A percentile compares a stretch with the other conserved stretches of the same genome.
phyloP scores from a whole-genome alignment of 2,113 vertebrate genomes.

The Dromiciops gliroides region DNA sequence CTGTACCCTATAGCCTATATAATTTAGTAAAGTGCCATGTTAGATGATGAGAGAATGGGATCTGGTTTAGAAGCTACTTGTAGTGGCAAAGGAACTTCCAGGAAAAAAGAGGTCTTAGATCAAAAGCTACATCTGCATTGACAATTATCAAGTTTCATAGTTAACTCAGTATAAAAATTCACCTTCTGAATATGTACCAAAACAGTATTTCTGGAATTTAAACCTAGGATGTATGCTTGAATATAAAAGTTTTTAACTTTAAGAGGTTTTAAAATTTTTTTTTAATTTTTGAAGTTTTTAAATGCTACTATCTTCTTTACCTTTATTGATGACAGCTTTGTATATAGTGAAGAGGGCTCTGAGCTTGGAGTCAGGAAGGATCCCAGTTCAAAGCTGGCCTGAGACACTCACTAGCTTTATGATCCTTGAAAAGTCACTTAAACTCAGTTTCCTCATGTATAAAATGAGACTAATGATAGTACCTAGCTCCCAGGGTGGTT shows the following conservation, averaged over 20 bases:
- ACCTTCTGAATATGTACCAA: neutral
- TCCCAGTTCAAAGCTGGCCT: neutral
- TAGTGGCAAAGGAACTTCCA: slow-evolving; percentile 5
- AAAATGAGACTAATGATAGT: neutral
- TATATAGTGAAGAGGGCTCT: neutral
- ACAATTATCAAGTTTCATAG: slow-evolving; percentile 7
- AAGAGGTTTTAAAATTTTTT: slow-evolving; percentile 31
- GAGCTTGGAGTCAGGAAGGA: neutral
- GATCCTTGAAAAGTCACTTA: neutral
- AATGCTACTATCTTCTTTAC: neutral
- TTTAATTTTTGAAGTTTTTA: too few relatives aligned
- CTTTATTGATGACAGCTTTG: neutral
- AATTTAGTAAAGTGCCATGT: slow-evolving; percentile 8
- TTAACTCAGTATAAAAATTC: neutral
- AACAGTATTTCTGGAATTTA: neutral
- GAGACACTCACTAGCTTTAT: slow-evolving; percentile 29
- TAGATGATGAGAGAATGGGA: slow-evolving; percentile 33
- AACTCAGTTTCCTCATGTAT: neutral
- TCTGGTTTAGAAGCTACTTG: neutral
- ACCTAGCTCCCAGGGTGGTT: neutral
- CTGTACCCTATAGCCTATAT: neutral
- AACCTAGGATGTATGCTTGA: neutral
- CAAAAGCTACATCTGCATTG: slow-evolving; percentile 12
- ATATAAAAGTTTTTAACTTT: neutral
- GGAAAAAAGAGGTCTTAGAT: neutral